Percentiles rank a stretch among this genome's conserved stretches.
phyloP scores from a whole-genome alignment of 2,797 vertebrate species.

The Helostoma temminkii region DNA sequence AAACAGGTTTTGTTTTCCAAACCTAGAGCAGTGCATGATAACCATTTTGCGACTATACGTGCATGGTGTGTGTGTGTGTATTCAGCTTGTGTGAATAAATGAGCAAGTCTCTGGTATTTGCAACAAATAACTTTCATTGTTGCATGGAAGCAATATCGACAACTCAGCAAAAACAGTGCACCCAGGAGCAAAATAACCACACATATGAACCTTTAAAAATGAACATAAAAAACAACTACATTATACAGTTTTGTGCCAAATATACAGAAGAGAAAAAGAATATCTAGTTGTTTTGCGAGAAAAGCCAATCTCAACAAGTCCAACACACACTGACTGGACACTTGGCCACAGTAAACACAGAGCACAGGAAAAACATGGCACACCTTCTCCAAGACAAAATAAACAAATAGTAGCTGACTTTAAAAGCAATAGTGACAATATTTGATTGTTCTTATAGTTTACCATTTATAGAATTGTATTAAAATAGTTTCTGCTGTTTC shows the following conservation, averaged over 20 bases:
- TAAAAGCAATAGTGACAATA: slow-evolving; percentile 77
- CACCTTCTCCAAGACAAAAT: slow-evolving; percentile 70
- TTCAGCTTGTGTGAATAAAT: slow-evolving; percentile 39
- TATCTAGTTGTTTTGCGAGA: slow-evolving; percentile 71
- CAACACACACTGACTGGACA: slow-evolving; percentile 82
- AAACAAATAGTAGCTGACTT: slow-evolving; percentile 78
- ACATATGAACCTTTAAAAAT: slow-evolving; percentile 84
- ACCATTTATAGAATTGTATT: slow-evolving; percentile 67
- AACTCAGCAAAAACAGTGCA: slow-evolving; percentile 92
- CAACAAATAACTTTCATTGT: slow-evolving; percentile 90
- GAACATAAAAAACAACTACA: slow-evolving; percentile 64
- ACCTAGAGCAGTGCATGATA: too few species aligned
- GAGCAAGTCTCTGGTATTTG: slow-evolving; percentile 85
- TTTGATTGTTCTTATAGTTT: slow-evolving; percentile 47
- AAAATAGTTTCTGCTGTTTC: slow-evolving; percentile 78
- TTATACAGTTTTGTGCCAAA: slow-evolving; percentile 86
- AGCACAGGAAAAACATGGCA: slow-evolving; percentile 87
- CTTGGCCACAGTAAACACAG: slow-evolving; percentile 80
- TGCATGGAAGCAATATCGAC: slow-evolving; percentile 89
- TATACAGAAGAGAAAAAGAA: slow-evolving; percentile 88
- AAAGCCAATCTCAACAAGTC: slow-evolving; percentile 83
- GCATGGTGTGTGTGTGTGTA: neutral
- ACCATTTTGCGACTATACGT: neutral
- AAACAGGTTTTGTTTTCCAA: too few species aligned
- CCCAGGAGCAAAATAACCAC: slow-evolving; percentile 86